phyloP scores from a whole-genome alignment of 2,113 vertebrate genomes.

The Zeus faber region DNA sequence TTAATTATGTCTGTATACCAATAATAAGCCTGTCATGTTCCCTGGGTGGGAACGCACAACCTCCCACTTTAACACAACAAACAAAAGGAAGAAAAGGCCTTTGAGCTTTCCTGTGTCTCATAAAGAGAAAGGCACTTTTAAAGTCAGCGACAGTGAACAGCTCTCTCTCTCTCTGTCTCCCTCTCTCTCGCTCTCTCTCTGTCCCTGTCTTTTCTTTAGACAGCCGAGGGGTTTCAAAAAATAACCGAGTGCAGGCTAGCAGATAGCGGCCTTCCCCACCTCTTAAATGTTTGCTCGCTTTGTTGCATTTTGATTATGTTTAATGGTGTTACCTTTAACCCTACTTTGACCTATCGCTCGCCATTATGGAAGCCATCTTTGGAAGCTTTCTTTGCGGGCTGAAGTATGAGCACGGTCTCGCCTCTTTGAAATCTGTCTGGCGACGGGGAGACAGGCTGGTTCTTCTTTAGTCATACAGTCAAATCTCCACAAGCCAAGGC shows the following conservation, averaged over 20 bases:
- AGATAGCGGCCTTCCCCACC: slow-evolving; percentile 1
- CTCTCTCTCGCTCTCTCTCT: slow-evolving; percentile 9
- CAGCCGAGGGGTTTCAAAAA: neutral
- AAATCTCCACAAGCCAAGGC: too few relatives aligned
- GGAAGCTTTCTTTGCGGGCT: too few relatives aligned
- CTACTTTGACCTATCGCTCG: too few relatives aligned
- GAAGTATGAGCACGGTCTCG: too few relatives aligned
- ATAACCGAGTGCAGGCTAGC: neutral
- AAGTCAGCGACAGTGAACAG: slow-evolving; percentile 10
- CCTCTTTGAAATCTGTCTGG: too few relatives aligned
- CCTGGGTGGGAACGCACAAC: slow-evolving; percentile 21
- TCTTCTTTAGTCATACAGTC: too few relatives aligned
- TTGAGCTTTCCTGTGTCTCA: slow-evolving; percentile 21
- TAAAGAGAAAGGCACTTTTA: slow-evolving; percentile 19
- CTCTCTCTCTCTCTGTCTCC: slow-evolving; percentile 12
- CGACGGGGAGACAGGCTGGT: too few relatives aligned
- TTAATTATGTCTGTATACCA: slow-evolving; percentile 21
- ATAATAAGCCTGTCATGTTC: slow-evolving; percentile 42
- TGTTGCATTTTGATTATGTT: too few relatives aligned
- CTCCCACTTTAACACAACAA: slow-evolving; percentile 41
- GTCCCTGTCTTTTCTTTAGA: too few relatives aligned
- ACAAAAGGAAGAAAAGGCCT: slow-evolving; percentile 19
- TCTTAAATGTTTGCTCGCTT: neutral
- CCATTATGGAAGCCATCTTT: too few relatives aligned
- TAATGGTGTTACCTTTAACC: too few relatives aligned